Conservation (phyloP, 2,797 vertebrate genomes). For the Salarias fasciatus region DNA sequence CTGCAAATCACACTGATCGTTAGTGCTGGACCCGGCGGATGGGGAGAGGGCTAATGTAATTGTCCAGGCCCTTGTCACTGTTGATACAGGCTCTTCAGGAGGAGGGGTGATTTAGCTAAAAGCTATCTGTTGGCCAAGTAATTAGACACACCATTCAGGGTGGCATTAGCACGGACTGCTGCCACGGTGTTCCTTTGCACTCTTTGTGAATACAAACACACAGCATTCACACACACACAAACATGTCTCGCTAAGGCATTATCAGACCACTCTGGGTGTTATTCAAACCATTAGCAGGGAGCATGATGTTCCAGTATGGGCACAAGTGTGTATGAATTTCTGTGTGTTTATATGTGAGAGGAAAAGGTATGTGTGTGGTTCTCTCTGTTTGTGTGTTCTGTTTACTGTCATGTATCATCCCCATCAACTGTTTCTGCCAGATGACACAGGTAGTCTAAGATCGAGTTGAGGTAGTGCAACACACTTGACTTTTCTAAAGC, state of each 20-base stretch:
- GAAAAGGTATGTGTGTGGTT: constrained; percentile 7
- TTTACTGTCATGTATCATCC: constrained; percentile 55
- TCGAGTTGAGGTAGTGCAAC: constrained; percentile 70
- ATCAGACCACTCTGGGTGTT: constrained; percentile 79
- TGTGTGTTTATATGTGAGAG: constrained; percentile 54
- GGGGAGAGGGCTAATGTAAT: constrained; percentile 86
- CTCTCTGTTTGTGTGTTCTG: constrained; percentile 29
- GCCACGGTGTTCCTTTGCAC: constrained; percentile 60
- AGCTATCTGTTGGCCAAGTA: constrained; percentile 88
- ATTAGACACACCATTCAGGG: constrained; percentile 86
- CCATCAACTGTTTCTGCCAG: constrained; percentile 43
- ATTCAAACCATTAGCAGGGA: constrained; percentile 83
- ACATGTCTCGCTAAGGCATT: constrained; percentile 52
- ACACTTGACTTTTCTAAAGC: constrained; percentile 77
- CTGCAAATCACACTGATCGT: constrained; percentile 83
- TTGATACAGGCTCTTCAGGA: constrained; percentile 88
- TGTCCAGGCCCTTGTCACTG: constrained; percentile 85
- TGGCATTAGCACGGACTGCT: constrained; percentile 79
- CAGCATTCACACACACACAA: constrained; percentile 53
- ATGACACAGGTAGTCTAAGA: constrained; percentile 69
- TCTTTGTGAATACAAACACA: constrained; percentile 52
- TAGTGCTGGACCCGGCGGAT: constrained; percentile 75
- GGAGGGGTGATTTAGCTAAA: constrained; percentile 88
- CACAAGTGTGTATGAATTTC: constrained; percentile 67
- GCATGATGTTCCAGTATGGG: constrained; percentile 70